Evolutionary conservation across 1,140 invertebrate species (phyloP).

Genomic region (Contarinia nasturtii): DNA sequence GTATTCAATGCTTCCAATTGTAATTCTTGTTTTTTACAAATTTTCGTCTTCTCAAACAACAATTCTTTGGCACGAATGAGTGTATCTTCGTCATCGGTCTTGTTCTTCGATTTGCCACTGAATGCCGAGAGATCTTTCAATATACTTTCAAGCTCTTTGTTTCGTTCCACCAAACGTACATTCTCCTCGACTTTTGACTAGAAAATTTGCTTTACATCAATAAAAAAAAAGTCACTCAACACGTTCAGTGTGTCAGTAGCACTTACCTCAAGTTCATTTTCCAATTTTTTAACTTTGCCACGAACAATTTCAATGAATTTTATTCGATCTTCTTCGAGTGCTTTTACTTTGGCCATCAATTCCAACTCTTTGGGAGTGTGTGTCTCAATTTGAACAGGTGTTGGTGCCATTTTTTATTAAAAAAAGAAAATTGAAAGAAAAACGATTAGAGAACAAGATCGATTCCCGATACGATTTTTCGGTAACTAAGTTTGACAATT

Average conservation of each 20-base stretch:
- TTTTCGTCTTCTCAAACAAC: slow-evolving; percentile 46
- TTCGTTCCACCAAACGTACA: not conserved
- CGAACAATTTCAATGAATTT: slow-evolving; percentile 20
- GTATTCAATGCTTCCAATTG: slow-evolving; percentile 47
- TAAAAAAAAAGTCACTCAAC: slow-evolving; percentile 12
- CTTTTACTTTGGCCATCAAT: slow-evolving; percentile 20
- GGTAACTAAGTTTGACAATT: too few relatives aligned
- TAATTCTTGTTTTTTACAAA: slow-evolving; percentile 50
- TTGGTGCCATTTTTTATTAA: too few relatives aligned
- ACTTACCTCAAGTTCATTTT: slow-evolving; percentile 24
- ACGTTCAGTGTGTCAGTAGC: not conserved
- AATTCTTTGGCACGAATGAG: slow-evolving; percentile 38
- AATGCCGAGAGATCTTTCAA: slow-evolving; percentile 19
- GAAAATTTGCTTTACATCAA: slow-evolving; percentile 15
- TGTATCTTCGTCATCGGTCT: slow-evolving; percentile 27
- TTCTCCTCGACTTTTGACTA: slow-evolving; percentile 7
- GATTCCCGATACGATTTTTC: too few relatives aligned
- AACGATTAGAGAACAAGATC: too few relatives aligned
- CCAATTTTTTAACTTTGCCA: slow-evolving; percentile 14
- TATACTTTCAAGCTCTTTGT: slow-evolving; percentile 17
- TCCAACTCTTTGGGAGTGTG: slow-evolving; percentile 9
- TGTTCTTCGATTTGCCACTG: slow-evolving; percentile 19
- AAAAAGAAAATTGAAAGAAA: too few relatives aligned
- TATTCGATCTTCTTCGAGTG: slow-evolving; percentile 22
- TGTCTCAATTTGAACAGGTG: too few relatives aligned